Conservation (phyloP, 2,113 vertebrate genomes). For the Aleadryas rufinucha region DNA sequence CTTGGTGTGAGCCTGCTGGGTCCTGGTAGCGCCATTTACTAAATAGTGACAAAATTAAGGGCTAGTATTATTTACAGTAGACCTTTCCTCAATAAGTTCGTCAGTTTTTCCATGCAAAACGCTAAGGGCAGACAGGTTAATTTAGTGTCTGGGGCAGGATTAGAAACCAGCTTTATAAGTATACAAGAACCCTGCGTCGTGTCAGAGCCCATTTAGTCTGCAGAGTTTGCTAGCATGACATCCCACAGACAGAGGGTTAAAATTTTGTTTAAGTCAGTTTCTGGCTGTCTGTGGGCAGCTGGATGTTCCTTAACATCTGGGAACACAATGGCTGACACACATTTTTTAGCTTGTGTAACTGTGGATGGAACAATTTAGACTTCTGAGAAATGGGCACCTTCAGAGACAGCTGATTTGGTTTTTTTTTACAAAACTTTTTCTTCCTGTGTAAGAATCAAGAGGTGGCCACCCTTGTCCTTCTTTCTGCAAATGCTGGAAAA, state of each 20-base stretch:
- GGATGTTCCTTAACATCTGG: neutral
- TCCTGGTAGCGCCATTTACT: neutral
- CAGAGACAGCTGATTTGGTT: neutral
- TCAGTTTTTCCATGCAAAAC: neutral
- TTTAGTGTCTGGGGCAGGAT: neutral
- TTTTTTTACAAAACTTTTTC: neutral
- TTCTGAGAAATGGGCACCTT: neutral
- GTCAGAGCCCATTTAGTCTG: neutral
- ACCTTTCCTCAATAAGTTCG: neutral
- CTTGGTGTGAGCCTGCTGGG: neutral
- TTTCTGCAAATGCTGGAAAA: neutral
- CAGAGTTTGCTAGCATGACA: neutral
- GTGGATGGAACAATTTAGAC: neutral
- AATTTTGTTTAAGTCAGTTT: neutral
- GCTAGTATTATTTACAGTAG: neutral
- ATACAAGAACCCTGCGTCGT: neutral
- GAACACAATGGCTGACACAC: neutral
- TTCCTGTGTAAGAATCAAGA: neutral
- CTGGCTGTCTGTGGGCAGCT: neutral
- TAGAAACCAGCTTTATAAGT: neutral
- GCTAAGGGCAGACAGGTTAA: neutral
- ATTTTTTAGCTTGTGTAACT: neutral
- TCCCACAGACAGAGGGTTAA: neutral
- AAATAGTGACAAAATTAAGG: neutral
- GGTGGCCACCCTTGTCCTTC: neutral